phyloP scores from a whole-genome alignment of 2,113 vertebrate genomes.

The Sinocyclocheilus grahami region DNA sequence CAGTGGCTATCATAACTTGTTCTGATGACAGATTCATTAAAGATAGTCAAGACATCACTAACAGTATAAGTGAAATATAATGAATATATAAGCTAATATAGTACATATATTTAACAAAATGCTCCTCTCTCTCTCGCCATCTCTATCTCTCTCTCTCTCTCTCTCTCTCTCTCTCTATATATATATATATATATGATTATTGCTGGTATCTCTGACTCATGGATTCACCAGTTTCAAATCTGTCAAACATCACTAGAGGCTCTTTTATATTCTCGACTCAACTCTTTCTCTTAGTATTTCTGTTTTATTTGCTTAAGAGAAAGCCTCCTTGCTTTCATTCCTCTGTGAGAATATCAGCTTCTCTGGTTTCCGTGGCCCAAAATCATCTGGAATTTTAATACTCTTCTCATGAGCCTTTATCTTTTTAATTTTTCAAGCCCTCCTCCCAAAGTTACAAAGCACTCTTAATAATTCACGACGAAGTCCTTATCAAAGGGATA shows the following conservation, averaged over 20 bases:
- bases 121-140: no score
- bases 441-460: slow-evolving; percentile 49
- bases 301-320: slow-evolving; percentile 55
- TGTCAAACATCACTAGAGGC: neutral
- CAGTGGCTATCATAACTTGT: no score
- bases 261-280: neutral
- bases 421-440: slow-evolving; percentile 59
- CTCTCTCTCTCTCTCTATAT: no score
- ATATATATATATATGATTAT: neutral
- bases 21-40: no score
- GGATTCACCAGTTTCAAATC: neutral
- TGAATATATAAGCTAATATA: no score
- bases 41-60: no score
- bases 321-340: slow-evolving; percentile 64
- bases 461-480: slow-evolving; percentile 59
- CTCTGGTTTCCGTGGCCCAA: slow-evolving; percentile 54
- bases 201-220: neutral
- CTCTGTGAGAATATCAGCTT: slow-evolving; percentile 59
- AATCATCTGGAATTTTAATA: slow-evolving; percentile 47
- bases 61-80: no score
- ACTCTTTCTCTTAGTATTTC: slow-evolving; percentile 28
- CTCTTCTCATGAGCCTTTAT: slow-evolving; percentile 62
- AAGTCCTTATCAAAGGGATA: slow-evolving; percentile 39
- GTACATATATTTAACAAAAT: no score
- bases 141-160: no score